A percentile compares a stretch with the other conserved stretches of the same genome.
Conservation (phyloP, 2,113 vertebrate genomes). For the Barbus barbus region DNA sequence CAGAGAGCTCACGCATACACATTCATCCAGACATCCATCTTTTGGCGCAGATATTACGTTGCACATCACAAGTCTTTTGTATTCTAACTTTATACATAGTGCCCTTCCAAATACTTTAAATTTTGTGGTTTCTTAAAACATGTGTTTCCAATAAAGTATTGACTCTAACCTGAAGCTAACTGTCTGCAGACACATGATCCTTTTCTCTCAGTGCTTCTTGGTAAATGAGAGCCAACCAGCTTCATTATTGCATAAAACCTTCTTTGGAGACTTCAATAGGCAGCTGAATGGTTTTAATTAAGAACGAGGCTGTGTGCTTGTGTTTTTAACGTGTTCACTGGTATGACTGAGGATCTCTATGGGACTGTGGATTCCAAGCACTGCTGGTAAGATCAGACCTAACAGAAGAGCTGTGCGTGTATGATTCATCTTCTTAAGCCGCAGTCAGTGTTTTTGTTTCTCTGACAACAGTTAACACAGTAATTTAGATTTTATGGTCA, state of each 20-base stretch:
- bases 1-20: conserved; percentile 11
- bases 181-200: conserved; percentile 2
- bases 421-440: background rate
- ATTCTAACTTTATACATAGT: background rate
- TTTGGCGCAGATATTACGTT: background rate
- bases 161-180: background rate
- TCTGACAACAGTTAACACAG: conserved; percentile 19
- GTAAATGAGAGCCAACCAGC: conserved; percentile 18
- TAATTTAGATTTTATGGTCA: background rate
- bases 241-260: background rate
- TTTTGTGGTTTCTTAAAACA: background rate
- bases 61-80: background rate
- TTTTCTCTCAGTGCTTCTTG: background rate
- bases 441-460: background rate
- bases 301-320: conserved; percentile 25
- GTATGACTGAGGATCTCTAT: conserved; percentile 25
- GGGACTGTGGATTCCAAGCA: background rate
- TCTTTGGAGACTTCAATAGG: background rate
- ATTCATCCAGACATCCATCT: background rate
- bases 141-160: background rate
- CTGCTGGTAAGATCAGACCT: background rate
- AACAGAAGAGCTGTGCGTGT: background rate
- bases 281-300: conserved; percentile 42
- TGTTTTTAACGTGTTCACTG: conserved; percentile 29
- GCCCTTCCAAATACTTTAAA: background rate